Evolutionary conservation across 2,113 vertebrate species (phyloP).

Genomic region (Callipepla californica): DNA sequence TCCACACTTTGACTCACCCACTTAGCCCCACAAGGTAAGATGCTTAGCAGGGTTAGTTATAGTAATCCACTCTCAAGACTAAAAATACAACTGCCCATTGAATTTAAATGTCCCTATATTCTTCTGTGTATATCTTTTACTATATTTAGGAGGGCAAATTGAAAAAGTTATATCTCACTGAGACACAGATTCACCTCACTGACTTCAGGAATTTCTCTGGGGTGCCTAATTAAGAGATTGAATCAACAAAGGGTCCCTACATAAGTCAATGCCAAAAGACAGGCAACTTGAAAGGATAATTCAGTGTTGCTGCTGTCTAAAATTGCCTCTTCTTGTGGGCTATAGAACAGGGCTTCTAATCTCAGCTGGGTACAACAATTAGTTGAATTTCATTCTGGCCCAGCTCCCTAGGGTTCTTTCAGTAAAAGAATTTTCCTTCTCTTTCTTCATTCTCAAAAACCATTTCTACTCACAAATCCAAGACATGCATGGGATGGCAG

Average conservation of each 20-base stretch:
- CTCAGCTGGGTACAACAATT: constrained; percentile 55
- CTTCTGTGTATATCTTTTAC: not conserved
- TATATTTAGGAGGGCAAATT: not conserved
- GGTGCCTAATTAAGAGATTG: constrained; percentile 50
- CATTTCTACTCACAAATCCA: not conserved
- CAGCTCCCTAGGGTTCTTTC: constrained; percentile 6
- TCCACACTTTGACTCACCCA: not conserved
- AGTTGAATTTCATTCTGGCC: constrained; percentile 59
- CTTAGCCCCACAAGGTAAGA: not conserved
- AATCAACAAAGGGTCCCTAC: constrained; percentile 55
- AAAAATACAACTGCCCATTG: not conserved
- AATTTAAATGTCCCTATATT: not conserved
- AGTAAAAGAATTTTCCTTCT: constrained; percentile 7
- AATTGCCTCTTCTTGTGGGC: constrained; percentile 45
- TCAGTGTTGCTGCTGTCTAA: constrained; percentile 41
- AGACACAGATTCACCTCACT: constrained; percentile 46
- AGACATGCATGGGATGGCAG: not conserved
- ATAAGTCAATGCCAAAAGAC: constrained; percentile 35
- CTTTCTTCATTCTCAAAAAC: not conserved
- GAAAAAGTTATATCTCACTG: constrained; percentile 24
- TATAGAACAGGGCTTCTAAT: constrained; percentile 41
- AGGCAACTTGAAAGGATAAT: constrained; percentile 51
- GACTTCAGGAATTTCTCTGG: constrained; percentile 60
- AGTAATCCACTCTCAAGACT: not conserved
- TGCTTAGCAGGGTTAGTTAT: not conserved